Evolutionary conservation across 2,888 invertebrate genomes (phyloP), one percentile per base, ranked within the genome.

Genomic region (Stenurella melanura): DNA sequence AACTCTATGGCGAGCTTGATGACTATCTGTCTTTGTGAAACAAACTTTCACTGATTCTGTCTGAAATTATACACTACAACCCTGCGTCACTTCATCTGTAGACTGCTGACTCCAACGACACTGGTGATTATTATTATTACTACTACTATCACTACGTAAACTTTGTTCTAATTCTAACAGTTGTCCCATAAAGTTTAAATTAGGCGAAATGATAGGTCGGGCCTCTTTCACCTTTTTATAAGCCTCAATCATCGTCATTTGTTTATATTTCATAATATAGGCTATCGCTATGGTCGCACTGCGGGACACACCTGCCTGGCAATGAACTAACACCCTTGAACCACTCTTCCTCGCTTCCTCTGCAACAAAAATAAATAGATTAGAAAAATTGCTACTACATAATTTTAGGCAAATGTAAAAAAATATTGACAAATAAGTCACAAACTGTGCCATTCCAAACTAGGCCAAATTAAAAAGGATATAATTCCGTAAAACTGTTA

Each of bases 231-330:
- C 98, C 87, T 95, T 93, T 85, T 94, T 93, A 90, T 95, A 97
- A 0, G 97, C 97, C 87, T 98, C 96, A 61, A 96, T 93, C 91
- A 95, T 95, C 56, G 94, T 93, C 88, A 97, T 89, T 77, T 93
- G 93, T 88, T 95, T 94, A 90, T 96, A 95, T 85, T 96, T 94
- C 96, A 98, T 97, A 85, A 98, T 93, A 91, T 96, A 98, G 67
- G 98, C 97, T 87, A 98, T 97, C 87, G 97, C 97, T 87, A 98
- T 94, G 79, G 98, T 98, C 79, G 98, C 97, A 81, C 97, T 97
- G 82, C 98, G 93, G 73, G 97, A 98, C 68, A 98, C 96, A 70
- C 98, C 98, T 69, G 97, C 98, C 87, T 98, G 98, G 89, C 98
- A 98, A 90, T 98, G 98, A 78, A 98, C 94, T 87, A 98, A 91